Evolutionary conservation across 2,113 vertebrate species (phyloP).

Genomic region (Hypocryptadius cinnamomeus): DNA sequence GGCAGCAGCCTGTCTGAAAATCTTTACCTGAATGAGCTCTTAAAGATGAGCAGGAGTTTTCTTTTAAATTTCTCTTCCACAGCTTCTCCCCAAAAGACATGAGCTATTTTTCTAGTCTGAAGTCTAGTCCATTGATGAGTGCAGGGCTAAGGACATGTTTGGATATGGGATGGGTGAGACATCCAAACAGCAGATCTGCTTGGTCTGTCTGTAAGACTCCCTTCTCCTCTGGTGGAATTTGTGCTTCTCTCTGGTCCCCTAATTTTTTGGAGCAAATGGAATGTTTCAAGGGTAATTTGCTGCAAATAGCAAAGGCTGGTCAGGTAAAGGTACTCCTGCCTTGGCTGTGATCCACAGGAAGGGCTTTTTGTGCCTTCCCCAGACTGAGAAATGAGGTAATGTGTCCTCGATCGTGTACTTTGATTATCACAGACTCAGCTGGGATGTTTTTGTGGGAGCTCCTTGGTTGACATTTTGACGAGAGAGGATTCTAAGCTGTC

Average conservation of each 20-base stretch:
- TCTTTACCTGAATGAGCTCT: background rate
- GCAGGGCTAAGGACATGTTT: background rate
- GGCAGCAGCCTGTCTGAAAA: background rate
- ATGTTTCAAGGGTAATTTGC: background rate
- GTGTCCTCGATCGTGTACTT: background rate
- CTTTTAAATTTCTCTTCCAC: background rate
- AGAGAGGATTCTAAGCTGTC: background rate
- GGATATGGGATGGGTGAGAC: background rate
- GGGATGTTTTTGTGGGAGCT: background rate
- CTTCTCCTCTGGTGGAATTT: background rate
- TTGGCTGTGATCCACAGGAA: background rate
- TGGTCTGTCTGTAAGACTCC: background rate
- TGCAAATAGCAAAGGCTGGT: background rate
- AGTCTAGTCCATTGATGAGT: background rate
- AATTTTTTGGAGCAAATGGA: background rate
- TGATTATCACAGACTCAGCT: background rate
- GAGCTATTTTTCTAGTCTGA: background rate
- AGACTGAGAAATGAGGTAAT: slow-evolving; percentile 3
- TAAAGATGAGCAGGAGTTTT: background rate
- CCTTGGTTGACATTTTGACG: background rate
- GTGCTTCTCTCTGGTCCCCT: background rate
- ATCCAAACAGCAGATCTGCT: background rate
- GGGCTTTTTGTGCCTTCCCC: background rate
- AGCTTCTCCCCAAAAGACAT: background rate
- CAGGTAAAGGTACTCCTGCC: background rate